phyloP scores from a whole-genome alignment of 2,888 invertebrate genomes.

The Exephanes ischioxanthus region DNA sequence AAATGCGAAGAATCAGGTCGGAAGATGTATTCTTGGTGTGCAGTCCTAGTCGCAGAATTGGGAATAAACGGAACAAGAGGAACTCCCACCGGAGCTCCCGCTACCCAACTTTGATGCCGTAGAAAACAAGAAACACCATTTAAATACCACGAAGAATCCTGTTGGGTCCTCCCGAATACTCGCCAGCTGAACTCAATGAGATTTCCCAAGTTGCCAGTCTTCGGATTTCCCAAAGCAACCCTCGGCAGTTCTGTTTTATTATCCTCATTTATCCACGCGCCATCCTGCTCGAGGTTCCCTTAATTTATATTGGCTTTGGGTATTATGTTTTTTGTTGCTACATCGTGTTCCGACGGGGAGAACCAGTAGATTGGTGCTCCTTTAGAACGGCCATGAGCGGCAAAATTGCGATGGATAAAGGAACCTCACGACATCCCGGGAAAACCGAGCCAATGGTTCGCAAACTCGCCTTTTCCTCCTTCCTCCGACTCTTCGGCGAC shows the following conservation, averaged over 20 bases:
- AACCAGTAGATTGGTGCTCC: background rate
- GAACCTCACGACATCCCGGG: background rate
- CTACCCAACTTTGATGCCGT: background rate
- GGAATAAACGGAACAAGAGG: background rate
- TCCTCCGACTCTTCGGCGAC: background rate
- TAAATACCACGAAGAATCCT: constrained; percentile 1
- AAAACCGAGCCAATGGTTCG: background rate
- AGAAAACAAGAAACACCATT: constrained; percentile 6
- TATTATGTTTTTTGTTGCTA: background rate
- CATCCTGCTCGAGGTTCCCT: background rate
- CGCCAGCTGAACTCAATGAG: background rate
- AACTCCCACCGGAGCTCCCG: background rate
- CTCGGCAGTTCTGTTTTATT: constrained; percentile 19
- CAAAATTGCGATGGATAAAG: background rate
- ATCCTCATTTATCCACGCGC: background rate
- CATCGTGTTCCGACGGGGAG: background rate
- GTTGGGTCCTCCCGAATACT: background rate
- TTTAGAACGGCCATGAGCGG: background rate
- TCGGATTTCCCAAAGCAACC: background rate
- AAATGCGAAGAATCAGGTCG: background rate
- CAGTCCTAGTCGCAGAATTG: background rate
- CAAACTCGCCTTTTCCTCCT: background rate
- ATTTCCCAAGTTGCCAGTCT: background rate
- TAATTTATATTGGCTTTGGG: background rate
- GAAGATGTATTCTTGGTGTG: constrained; percentile 20